Conservation (phyloP, 2,113 vertebrate species). For the Prunella himalayana region DNA sequence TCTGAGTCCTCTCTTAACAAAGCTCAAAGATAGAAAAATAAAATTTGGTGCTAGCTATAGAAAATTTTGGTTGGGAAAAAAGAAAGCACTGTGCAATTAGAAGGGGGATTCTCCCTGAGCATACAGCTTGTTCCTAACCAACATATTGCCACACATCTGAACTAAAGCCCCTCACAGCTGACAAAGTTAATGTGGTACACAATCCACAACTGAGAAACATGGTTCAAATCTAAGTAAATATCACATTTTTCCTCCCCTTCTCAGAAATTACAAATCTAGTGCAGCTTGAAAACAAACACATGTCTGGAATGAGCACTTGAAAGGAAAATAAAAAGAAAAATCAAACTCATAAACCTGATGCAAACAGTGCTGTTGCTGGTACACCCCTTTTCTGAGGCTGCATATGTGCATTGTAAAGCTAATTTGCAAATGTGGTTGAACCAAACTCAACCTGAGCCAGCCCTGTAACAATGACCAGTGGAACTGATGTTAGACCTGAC, state of each 20-base stretch:
- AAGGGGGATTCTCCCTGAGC: background rate
- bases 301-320: background rate
- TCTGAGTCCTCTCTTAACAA: background rate
- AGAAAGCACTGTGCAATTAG: accelerated
- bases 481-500: background rate
- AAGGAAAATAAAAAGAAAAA: background rate
- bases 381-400: background rate
- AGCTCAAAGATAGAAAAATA: background rate
- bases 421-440: background rate
- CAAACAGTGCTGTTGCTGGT: background rate
- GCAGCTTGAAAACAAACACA: background rate
- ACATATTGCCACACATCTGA: background rate
- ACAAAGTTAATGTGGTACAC: background rate
- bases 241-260: background rate
- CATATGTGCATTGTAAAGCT: background rate
- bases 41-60: background rate
- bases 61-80: background rate
- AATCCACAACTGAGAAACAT: background rate
- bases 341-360: background rate
- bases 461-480: background rate
- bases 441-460: background rate
- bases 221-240: background rate
- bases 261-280: background rate
- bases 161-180: background rate
- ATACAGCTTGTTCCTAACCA: background rate